phyloP scores from a whole-genome alignment of 2,797 vertebrate species.

The Sebastiscus tertius region DNA sequence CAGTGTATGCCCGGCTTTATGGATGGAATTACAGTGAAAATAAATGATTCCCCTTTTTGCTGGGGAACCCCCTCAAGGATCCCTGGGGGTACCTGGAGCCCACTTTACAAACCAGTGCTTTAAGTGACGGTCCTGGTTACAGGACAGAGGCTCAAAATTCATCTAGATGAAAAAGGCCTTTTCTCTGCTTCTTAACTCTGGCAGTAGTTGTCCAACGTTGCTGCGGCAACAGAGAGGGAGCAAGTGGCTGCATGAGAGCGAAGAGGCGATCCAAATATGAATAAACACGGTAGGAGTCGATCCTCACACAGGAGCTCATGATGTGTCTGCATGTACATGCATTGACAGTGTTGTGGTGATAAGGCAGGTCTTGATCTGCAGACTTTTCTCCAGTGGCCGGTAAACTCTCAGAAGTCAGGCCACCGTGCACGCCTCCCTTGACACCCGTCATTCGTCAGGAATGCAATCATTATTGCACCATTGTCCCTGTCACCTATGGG shows the following conservation, averaged over 20 bases:
- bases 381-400: background rate
- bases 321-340: background rate
- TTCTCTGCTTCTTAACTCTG: background rate
- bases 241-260: background rate
- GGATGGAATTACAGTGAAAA: too few relatives aligned
- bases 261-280: background rate
- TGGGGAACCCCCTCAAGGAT: too few relatives aligned
- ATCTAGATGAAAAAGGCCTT: background rate
- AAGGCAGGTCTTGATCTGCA: constrained; percentile 25
- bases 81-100: too few relatives aligned
- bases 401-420: constrained; percentile 9
- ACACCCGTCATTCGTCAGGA: constrained; percentile 47
- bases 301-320: background rate
- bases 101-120: too few relatives aligned
- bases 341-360: constrained; percentile 9
- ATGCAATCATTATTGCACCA: constrained; percentile 64
- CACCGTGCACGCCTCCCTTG: background rate
- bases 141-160: background rate
- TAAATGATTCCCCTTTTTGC: too few relatives aligned
- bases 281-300: background rate
- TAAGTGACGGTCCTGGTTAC: background rate
- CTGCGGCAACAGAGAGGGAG: constrained; percentile 3
- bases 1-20: too few relatives aligned
- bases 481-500: constrained; percentile 54
- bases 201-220: background rate